phyloP scores from a whole-genome alignment of 2,888 invertebrate species.

The Coelopa pilipes region DNA sequence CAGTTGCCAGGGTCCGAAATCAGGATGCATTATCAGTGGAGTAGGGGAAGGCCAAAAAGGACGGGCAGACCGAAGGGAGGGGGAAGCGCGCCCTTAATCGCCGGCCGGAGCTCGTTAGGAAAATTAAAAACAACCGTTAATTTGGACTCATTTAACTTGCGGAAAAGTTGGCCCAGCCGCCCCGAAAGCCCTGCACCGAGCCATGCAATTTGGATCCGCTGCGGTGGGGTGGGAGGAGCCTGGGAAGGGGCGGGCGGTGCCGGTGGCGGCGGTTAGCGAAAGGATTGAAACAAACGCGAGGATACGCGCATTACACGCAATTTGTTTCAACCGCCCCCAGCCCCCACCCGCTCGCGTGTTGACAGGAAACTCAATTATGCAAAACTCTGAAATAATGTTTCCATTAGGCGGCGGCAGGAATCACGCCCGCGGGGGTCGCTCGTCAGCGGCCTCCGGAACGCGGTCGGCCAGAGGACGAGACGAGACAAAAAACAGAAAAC shows the following conservation, averaged over 20 bases:
- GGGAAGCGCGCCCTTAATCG: no score
- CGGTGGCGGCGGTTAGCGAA: neutral
- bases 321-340: slow-evolving; percentile 7
- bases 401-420: slow-evolving; percentile 32
- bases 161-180: no score
- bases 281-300: slow-evolving; percentile 1
- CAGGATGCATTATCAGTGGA: no score
- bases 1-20: no score
- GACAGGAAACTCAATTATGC: slow-evolving; percentile 42
- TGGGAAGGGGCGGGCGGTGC: neutral
- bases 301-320: slow-evolving; percentile 5
- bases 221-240: no score
- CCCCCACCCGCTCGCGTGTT: slow-evolving; percentile 3
- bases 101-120: slow-evolving; percentile 11
- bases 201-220: no score
- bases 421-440: slow-evolving; percentile 16
- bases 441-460: slow-evolving; percentile 8
- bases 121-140: slow-evolving; percentile 23
- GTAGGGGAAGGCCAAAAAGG: no score
- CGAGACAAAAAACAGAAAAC: no score
- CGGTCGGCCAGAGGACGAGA: neutral
- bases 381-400: slow-evolving; percentile 43
- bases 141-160: neutral
- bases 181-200: no score
- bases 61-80: no score